These are phyloP conservation scores for Cryptocheilus praepositus DNA, from an alignment of 2,888 invertebrate genomes.

Conservation along the genomic window DNA sequence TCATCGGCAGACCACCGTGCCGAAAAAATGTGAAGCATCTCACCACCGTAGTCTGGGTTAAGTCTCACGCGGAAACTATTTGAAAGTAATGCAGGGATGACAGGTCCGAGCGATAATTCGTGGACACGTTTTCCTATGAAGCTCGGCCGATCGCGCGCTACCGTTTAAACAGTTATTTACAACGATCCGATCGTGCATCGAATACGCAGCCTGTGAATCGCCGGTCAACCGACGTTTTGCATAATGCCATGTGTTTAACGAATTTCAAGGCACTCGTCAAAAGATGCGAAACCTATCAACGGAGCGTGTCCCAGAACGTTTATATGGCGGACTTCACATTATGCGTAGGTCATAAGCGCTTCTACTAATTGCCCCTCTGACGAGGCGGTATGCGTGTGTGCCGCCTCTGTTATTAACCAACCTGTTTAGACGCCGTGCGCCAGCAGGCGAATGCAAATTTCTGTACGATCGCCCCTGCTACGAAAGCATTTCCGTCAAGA, in stretches of 20 bases:
- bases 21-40: too few relatives aligned
- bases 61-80: too few relatives aligned
- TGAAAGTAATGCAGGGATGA: too few relatives aligned
- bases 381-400: conserved; percentile 9
- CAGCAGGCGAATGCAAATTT: conserved; percentile 30
- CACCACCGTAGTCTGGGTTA: too few relatives aligned
- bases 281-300: background rate
- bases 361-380: conserved; percentile 26
- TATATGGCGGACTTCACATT: conserved; percentile 15
- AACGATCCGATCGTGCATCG: too few relatives aligned
- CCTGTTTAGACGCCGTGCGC: conserved; percentile 18
- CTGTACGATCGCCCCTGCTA: conserved; percentile 19
- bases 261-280: background rate
- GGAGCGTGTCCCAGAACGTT: conserved; percentile 6
- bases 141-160: too few relatives aligned
- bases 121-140: too few relatives aligned
- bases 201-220: too few relatives aligned
- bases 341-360: conserved; percentile 19
- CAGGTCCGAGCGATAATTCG: too few relatives aligned
- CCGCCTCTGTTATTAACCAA: conserved; percentile 32
- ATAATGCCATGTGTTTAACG: conserved; percentile 20
- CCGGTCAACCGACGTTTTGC: too few relatives aligned
- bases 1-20: too few relatives aligned
- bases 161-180: too few relatives aligned
- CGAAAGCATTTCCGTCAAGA: conserved; percentile 19